Evolutionary conservation across 2,113 vertebrate genomes (phyloP).

Genomic region (Larimichthys polyactis): DNA sequence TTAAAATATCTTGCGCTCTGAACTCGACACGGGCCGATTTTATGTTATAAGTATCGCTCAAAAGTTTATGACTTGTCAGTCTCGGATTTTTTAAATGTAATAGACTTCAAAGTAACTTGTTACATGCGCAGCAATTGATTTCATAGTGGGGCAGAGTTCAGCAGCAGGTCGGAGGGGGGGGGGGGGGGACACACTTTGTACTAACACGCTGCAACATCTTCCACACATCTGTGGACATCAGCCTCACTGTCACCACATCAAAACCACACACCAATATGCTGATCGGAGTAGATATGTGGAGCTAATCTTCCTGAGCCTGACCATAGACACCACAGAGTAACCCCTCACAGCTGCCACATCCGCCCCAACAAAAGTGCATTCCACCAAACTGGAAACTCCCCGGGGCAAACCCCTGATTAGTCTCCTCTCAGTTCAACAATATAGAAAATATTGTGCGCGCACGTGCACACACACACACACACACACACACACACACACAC

Average conservation of each 20-base stretch:
- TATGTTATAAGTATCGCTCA: background rate
- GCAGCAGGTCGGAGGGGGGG: background rate
- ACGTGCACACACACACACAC: background rate
- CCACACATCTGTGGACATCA: slow-evolving; percentile 15
- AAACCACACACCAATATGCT: slow-evolving; percentile 41
- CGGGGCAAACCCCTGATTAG: slow-evolving; percentile 69
- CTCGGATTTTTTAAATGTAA: background rate
- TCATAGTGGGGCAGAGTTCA: slow-evolving; percentile 27
- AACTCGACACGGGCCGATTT: background rate
- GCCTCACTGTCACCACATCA: slow-evolving; percentile 53
- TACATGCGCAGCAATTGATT: background rate
- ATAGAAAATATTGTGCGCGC: slow-evolving; percentile 10
- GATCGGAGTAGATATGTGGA: slow-evolving; percentile 49
- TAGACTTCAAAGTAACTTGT: background rate
- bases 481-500: background rate
- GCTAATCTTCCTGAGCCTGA: slow-evolving; percentile 28
- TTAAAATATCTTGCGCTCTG: background rate
- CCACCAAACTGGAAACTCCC: slow-evolving; percentile 77
- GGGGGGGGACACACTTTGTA: background rate
- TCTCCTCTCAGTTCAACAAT: slow-evolving; percentile 33
- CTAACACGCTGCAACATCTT: background rate
- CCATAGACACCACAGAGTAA: slow-evolving; percentile 70
- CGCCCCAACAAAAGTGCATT: slow-evolving; percentile 36
- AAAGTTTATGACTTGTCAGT: background rate
- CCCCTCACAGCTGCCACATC: slow-evolving; percentile 72